Evolutionary conservation across 2,797 vertebrate species (phyloP).

Genomic region (Siniperca obscura): DNA sequence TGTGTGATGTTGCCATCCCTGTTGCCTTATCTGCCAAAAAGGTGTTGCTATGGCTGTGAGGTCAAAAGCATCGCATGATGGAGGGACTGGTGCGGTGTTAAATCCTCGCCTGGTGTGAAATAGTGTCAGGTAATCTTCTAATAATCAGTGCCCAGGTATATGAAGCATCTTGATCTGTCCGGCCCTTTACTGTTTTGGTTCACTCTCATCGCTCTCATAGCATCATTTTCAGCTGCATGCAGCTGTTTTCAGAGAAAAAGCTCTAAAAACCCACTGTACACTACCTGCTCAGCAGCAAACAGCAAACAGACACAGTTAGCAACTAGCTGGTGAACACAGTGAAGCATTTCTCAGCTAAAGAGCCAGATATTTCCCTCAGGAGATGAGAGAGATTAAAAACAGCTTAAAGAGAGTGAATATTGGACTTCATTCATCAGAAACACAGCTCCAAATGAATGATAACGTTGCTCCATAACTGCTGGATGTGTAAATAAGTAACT

Average conservation of each 20-base stretch:
- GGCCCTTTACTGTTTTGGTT: not conserved
- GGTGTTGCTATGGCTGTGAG: constrained; percentile 24
- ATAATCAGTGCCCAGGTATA: not conserved
- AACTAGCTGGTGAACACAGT: not conserved
- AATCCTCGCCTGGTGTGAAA: not conserved
- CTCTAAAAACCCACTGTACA: not conserved
- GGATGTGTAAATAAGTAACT: not conserved
- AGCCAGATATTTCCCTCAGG: not conserved
- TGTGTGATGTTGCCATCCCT: constrained; percentile 34
- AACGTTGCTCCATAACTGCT: not conserved
- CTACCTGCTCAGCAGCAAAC: not conserved
- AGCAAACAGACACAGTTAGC: no score
- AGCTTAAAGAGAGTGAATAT: not conserved
- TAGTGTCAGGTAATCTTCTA: not conserved
- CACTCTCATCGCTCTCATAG: not conserved
- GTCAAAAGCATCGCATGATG: constrained; percentile 1
- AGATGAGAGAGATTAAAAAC: not conserved
- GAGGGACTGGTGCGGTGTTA: not conserved
- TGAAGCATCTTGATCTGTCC: not conserved
- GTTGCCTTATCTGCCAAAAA: constrained; percentile 19
- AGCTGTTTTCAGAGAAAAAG: no score
- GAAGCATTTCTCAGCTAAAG: not conserved
- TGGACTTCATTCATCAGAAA: not conserved
- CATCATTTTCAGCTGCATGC: not conserved
- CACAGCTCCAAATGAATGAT: not conserved